A percentile compares a stretch with the other conserved stretches of the same genome.
These are phyloP conservation scores for Tetranychus truncatus DNA, from an alignment of 2,888 invertebrate species.

Conservation along the genomic window DNA sequence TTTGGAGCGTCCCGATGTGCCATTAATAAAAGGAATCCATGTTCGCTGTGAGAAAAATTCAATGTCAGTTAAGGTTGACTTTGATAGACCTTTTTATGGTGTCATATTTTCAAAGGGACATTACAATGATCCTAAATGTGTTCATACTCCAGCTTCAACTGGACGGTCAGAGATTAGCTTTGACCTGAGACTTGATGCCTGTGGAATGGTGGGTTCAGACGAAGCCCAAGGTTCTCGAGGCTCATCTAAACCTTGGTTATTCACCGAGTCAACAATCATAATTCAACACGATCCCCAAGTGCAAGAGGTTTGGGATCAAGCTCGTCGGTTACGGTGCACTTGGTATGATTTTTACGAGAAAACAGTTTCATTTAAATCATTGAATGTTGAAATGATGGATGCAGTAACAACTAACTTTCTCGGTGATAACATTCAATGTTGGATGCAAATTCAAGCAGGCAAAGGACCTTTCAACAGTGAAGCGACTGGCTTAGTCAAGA, in stretches of 20 bases:
- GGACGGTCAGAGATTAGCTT: slow-evolving; percentile 78
- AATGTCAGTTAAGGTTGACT: slow-evolving; percentile 82
- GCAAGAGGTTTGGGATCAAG: slow-evolving; percentile 88
- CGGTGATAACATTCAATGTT: slow-evolving; percentile 82
- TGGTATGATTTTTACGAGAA: slow-evolving; percentile 94
- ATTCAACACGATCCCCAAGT: slow-evolving; percentile 78
- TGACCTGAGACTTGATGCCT: slow-evolving; percentile 77
- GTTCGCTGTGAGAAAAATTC: slow-evolving; percentile 89
- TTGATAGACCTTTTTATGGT: slow-evolving; percentile 81
- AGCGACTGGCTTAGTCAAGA: slow-evolving; percentile 83
- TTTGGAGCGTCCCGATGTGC: slow-evolving; percentile 60
- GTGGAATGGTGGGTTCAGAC: slow-evolving; percentile 72
- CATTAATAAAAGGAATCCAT: slow-evolving; percentile 60
- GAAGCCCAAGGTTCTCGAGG: slow-evolving; percentile 12
- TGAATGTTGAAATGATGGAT: slow-evolving; percentile 77
- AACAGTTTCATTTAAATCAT: slow-evolving; percentile 78
- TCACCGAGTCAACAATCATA: slow-evolving; percentile 83
- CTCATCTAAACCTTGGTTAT: slow-evolving; percentile 39
- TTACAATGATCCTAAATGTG: slow-evolving; percentile 60
- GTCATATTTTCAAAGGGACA: slow-evolving; percentile 78
- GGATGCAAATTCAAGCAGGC: slow-evolving; percentile 93
- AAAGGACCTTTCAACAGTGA: slow-evolving; percentile 97
- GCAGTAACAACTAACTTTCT: slow-evolving; percentile 86
- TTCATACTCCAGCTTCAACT: slow-evolving; percentile 72
- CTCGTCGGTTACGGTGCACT: slow-evolving; percentile 71